These are phyloP conservation scores for Argyresthia goedartella DNA, from an alignment of 2,888 invertebrate genomes.

Conservation along the genomic window DNA sequence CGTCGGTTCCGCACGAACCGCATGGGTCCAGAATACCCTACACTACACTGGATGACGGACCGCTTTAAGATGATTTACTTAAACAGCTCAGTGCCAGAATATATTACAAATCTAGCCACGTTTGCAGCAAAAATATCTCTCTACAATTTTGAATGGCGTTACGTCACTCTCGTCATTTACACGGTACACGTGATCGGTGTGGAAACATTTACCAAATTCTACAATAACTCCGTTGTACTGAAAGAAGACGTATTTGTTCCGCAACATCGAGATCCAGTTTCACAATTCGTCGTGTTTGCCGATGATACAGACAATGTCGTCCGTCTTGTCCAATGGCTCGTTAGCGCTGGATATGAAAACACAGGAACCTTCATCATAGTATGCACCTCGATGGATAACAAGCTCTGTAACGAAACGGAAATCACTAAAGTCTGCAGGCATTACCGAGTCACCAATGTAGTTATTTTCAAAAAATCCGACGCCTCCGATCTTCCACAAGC, in stretches of 20 bases:
- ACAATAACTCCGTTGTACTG: constrained; percentile 24
- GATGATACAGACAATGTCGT: constrained; percentile 22
- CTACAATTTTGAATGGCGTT: constrained; percentile 42
- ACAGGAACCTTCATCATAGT: constrained; percentile 33
- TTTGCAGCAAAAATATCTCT: constrained; percentile 36
- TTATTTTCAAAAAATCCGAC: constrained; percentile 22
- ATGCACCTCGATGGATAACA: constrained; percentile 20
- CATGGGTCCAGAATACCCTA: too few relatives aligned
- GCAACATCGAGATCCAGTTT: constrained; percentile 4
- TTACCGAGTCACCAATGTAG: constrained; percentile 24
- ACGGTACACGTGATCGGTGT: constrained; percentile 20
- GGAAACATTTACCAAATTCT: constrained; percentile 26
- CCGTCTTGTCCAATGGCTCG: constrained; percentile 23
- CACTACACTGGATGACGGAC: too few relatives aligned
- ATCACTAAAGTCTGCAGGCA: constrained; percentile 25
- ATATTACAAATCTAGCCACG: constrained; percentile 19
- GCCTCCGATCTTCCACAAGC: constrained; percentile 15
- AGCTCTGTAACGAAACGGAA: constrained; percentile 25
- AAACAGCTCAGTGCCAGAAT: too few relatives aligned
- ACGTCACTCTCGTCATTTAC: constrained; percentile 29
- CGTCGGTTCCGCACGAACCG: too few relatives aligned
- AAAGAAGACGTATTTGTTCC: constrained; percentile 25
- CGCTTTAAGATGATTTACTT: too few relatives aligned
- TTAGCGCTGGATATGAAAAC: constrained; percentile 25
- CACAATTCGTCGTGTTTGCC: constrained; percentile 34